These are phyloP conservation scores for Matsumyia berberina DNA, from an alignment of 2,888 invertebrate genomes.

Conservation along the genomic window DNA sequence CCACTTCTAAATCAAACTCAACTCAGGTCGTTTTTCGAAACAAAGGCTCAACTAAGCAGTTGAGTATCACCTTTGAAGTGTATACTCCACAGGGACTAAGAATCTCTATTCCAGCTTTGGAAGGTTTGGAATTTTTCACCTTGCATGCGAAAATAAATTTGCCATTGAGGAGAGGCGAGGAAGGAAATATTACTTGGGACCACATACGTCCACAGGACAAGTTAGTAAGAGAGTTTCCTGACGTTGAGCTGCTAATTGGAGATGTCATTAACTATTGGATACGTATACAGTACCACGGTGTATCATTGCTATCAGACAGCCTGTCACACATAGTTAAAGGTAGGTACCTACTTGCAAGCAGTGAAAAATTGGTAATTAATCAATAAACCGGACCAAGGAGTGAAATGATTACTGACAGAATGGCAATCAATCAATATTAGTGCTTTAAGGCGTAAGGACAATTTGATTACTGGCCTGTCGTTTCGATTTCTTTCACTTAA, in stretches of 20 bases:
- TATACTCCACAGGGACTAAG: conserved; percentile 39
- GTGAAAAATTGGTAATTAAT: not conserved
- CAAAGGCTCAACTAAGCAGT: not conserved
- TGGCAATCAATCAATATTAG: not conserved
- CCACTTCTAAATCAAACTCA: not conserved
- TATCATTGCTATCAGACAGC: conserved; percentile 38
- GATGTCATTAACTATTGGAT: conserved; percentile 64
- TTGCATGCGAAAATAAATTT: conserved; percentile 57
- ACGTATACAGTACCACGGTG: conserved; percentile 44
- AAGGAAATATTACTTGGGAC: conserved; percentile 40
- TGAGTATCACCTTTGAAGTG: conserved; percentile 43
- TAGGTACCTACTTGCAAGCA: not conserved
- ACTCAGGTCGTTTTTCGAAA: conserved; percentile 42
- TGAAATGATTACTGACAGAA: not conserved
- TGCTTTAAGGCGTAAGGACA: no score
- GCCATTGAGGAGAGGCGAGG: conserved; percentile 22
- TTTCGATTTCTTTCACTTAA: no score
- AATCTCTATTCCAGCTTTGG: conserved; percentile 1
- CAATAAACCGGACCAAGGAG: not conserved
- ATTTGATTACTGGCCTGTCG: no score
- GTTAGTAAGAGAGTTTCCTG: conserved; percentile 34
- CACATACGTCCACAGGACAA: conserved; percentile 3
- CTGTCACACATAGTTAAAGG: conserved; percentile 48
- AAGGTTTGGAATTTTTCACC: conserved; percentile 42
- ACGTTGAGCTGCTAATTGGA: conserved; percentile 32